These are phyloP conservation scores for Watsonalla binaria DNA, from an alignment of 2,888 invertebrate species.

Conservation along the genomic window DNA sequence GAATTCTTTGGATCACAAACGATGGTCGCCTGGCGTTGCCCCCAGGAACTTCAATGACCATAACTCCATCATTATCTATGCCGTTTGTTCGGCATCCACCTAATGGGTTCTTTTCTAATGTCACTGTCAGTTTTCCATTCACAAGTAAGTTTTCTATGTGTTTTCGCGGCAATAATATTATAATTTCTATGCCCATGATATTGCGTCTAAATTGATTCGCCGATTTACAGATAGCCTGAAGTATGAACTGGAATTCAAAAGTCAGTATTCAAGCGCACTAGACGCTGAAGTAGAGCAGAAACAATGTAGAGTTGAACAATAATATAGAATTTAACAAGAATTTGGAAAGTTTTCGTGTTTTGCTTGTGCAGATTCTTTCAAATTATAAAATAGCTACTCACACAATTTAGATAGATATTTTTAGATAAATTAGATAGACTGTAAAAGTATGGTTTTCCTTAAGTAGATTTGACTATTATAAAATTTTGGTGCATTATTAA, in stretches of 20 bases:
- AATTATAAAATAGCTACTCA: background rate
- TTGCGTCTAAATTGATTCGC: background rate
- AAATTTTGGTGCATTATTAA: no score
- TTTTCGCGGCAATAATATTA: background rate
- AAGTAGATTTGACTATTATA: no score
- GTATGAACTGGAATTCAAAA: constrained; percentile 50
- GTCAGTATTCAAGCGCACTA: constrained; percentile 54
- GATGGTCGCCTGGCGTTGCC: constrained; percentile 91
- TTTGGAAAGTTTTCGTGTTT: background rate
- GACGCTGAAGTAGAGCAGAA: constrained; percentile 23
- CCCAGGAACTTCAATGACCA: constrained; percentile 88
- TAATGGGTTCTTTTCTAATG: constrained; percentile 89
- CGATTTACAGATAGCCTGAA: constrained; percentile 54
- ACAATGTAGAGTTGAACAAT: constrained; percentile 9
- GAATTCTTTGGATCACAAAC: constrained; percentile 91
- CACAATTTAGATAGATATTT: no score
- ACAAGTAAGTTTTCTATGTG: constrained; percentile 82
- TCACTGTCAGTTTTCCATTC: constrained; percentile 90
- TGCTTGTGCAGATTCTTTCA: background rate
- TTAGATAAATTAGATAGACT: background rate
- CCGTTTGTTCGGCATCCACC: constrained; percentile 92
- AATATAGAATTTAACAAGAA: background rate
- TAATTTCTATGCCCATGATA: constrained; percentile 1
- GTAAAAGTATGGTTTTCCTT: background rate
- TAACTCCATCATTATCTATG: constrained; percentile 88